Conservation (phyloP, 2,888 invertebrate genomes). For the Lymantria monacha region DNA sequence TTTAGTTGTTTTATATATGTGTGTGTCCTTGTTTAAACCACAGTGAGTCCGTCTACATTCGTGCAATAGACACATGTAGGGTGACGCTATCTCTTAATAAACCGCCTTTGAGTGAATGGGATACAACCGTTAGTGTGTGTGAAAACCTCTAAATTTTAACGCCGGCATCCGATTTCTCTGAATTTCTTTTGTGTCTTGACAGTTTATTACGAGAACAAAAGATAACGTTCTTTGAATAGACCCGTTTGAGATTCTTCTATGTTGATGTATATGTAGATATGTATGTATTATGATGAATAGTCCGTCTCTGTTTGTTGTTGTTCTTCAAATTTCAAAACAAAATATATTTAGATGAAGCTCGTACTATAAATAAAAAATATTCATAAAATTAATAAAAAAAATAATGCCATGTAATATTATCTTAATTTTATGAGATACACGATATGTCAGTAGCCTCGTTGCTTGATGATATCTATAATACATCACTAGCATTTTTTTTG, state of each 20-base stretch:
- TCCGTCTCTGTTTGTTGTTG: background rate
- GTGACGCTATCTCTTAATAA: constrained; percentile 46
- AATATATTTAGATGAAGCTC: no score
- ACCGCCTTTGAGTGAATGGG: constrained; percentile 49
- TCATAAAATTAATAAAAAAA: no score
- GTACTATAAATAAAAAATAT: no score
- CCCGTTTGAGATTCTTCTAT: constrained; percentile 67
- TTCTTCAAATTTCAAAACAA: no score
- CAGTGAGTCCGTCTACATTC: constrained; percentile 20
- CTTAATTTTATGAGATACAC: no score
- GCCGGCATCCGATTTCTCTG: constrained; percentile 62
- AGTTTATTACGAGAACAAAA: constrained; percentile 74
- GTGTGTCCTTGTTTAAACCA: background rate
- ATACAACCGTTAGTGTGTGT: constrained; percentile 46
- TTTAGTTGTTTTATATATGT: constrained; percentile 6
- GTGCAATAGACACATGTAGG: constrained; percentile 32
- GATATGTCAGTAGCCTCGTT: no score
- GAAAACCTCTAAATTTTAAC: constrained; percentile 57
- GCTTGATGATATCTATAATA: no score
- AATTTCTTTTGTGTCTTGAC: constrained; percentile 71
- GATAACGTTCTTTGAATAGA: constrained; percentile 64
- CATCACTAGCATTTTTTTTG: no score
- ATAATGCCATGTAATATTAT: no score
- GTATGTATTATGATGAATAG: background rate
- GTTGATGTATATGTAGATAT: background rate